phyloP scores from a whole-genome alignment of 2,797 vertebrate species.

The Capromys pilorides region DNA sequence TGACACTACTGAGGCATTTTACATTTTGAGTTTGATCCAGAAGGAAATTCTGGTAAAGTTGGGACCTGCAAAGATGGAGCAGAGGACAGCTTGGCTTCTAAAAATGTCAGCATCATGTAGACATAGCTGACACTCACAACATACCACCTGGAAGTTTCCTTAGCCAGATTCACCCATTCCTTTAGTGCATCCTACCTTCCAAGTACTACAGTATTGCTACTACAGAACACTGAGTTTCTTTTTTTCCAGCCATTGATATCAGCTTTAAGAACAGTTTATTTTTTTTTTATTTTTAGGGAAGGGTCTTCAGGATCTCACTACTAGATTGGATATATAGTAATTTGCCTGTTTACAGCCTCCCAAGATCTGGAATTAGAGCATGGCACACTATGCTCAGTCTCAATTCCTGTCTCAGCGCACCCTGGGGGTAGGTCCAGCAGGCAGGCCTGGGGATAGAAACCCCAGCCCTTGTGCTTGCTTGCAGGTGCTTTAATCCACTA shows the following conservation, averaged over 20 bases:
- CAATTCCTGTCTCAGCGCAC: too few relatives aligned
- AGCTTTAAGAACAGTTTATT: background rate
- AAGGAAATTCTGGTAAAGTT: background rate
- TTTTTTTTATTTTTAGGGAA: too few relatives aligned
- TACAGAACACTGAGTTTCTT: background rate
- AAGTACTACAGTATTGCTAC: background rate
- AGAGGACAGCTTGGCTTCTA: background rate
- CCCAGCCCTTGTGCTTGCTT: too few relatives aligned
- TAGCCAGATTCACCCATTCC: background rate
- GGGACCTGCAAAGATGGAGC: background rate
- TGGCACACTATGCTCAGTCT: too few relatives aligned
- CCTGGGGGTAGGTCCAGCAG: too few relatives aligned
- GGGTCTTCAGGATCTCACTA: too few relatives aligned
- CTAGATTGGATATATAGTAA: too few relatives aligned
- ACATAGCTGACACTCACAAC: background rate
- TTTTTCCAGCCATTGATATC: background rate
- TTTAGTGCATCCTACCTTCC: background rate
- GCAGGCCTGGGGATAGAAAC: too few relatives aligned
- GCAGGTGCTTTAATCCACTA: too few relatives aligned
- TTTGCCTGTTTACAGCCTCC: too few relatives aligned
- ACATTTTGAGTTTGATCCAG: background rate
- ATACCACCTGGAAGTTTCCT: background rate
- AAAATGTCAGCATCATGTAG: background rate
- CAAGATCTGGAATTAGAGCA: too few relatives aligned
- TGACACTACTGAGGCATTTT: background rate